phyloP scores from a whole-genome alignment of 2,113 vertebrate genomes.

The Fregetta grallaria region DNA sequence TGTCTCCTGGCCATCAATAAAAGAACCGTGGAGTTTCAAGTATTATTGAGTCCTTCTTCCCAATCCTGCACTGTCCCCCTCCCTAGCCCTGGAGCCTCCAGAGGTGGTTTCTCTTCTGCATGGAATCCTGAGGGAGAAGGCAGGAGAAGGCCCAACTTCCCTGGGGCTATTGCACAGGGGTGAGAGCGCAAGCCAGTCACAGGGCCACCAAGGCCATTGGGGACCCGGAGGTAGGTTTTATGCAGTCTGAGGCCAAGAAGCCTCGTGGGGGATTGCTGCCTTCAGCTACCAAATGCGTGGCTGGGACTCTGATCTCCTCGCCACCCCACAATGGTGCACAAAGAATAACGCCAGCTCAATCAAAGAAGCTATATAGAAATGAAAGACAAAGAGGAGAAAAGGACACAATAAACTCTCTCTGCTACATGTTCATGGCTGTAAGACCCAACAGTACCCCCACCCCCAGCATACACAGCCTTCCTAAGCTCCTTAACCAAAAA shows the following conservation, averaged over 20 bases:
- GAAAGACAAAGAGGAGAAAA: background rate
- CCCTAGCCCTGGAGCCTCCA: background rate
- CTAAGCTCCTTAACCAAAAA: background rate
- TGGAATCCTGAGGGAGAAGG: background rate
- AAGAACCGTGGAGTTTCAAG: background rate
- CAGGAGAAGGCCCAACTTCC: background rate
- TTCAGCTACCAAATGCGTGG: background rate
- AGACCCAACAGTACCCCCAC: background rate
- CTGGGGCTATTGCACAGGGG: background rate
- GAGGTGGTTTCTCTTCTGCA: background rate
- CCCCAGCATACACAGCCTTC: background rate
- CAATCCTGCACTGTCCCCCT: background rate
- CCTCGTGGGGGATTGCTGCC: background rate
- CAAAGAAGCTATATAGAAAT: background rate
- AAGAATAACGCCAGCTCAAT: background rate
- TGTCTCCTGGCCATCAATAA: background rate
- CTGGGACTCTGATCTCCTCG: background rate
- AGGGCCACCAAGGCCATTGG: background rate
- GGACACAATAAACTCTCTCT: background rate
- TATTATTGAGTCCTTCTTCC: background rate
- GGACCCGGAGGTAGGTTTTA: background rate
- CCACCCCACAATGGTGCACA: fast-evolving
- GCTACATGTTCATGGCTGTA: background rate
- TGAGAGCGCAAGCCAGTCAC: background rate
- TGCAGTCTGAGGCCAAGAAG: background rate